phyloP scores from a whole-genome alignment of 2,888 invertebrate genomes.

The Sericinus montela region DNA sequence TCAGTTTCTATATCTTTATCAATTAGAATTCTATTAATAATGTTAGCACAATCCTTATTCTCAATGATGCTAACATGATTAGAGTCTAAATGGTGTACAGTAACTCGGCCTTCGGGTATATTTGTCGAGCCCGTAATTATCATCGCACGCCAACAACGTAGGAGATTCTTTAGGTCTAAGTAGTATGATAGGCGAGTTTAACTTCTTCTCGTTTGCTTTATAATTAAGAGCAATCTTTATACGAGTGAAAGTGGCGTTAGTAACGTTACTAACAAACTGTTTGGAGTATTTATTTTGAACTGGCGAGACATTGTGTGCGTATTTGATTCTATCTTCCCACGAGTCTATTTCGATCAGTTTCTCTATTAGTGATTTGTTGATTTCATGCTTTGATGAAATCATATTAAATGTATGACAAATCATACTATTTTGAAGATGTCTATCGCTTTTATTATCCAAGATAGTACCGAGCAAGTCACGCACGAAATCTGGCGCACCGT shows the following conservation, averaged over 20 bases:
- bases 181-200: constrained; percentile 80
- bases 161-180: constrained; percentile 81
- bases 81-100: constrained; percentile 83
- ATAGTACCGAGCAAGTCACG: no score
- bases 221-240: constrained; percentile 74
- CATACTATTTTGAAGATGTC: constrained; percentile 77
- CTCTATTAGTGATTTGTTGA: constrained; percentile 48
- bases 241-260: constrained; percentile 64
- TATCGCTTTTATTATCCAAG: constrained; percentile 58
- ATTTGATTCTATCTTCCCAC: constrained; percentile 78
- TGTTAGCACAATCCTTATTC: constrained; percentile 80
- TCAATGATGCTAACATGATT: constrained; percentile 85
- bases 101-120: constrained; percentile 77
- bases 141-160: constrained; percentile 71
- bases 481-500: constrained; percentile 88
- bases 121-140: constrained; percentile 82
- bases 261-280: constrained; percentile 44
- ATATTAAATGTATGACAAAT: constrained; percentile 78
- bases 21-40: constrained; percentile 74
- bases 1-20: constrained; percentile 38
- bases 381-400: constrained; percentile 58
- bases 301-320: constrained; percentile 57
- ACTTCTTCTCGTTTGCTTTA: constrained; percentile 61
- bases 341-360: constrained; percentile 73
- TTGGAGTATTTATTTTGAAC: constrained; percentile 57